Percentiles rank a stretch among this genome's conserved stretches.
Conservation (phyloP, 2,888 invertebrate genomes). For the Drosophila ezoana region DNA sequence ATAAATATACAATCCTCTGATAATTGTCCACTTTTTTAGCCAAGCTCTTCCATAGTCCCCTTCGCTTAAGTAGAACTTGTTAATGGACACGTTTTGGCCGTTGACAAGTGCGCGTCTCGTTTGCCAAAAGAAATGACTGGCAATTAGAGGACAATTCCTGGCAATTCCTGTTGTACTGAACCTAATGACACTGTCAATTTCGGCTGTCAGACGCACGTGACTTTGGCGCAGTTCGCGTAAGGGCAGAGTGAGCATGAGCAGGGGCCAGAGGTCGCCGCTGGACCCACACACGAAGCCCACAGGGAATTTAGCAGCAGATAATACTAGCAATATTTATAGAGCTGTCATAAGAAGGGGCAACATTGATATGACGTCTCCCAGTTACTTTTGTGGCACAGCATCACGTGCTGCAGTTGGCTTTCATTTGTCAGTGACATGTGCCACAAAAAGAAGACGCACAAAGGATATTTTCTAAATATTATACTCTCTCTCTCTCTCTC, state of each 20-base stretch:
- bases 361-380: slow-evolving; percentile 33
- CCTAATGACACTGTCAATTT: slow-evolving; percentile 68
- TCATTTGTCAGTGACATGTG: slow-evolving; percentile 54
- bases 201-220: slow-evolving; percentile 76
- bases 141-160: slow-evolving; percentile 44
- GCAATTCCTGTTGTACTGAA: slow-evolving; percentile 22
- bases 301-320: slow-evolving; percentile 14
- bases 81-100: slow-evolving; percentile 62
- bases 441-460: slow-evolving; percentile 34
- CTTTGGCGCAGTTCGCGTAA: slow-evolving; percentile 53
- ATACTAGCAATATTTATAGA: slow-evolving; percentile 55
- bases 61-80: slow-evolving; percentile 40
- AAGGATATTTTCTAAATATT: slow-evolving; percentile 43
- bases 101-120: slow-evolving; percentile 64
- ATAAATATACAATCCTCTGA: background rate
- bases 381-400: slow-evolving; percentile 16
- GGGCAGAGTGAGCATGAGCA: background rate
- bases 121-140: slow-evolving; percentile 52
- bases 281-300: slow-evolving; percentile 46
- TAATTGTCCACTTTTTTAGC: background rate
- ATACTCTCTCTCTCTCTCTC: background rate
- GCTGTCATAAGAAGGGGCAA: slow-evolving; percentile 53
- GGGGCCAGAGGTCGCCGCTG: slow-evolving; percentile 1
- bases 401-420: slow-evolving; percentile 73
- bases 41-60: slow-evolving; percentile 25